These are phyloP conservation scores for Hyles euphorbiae DNA, from an alignment of 1,140 invertebrate species.

Conservation along the genomic window DNA sequence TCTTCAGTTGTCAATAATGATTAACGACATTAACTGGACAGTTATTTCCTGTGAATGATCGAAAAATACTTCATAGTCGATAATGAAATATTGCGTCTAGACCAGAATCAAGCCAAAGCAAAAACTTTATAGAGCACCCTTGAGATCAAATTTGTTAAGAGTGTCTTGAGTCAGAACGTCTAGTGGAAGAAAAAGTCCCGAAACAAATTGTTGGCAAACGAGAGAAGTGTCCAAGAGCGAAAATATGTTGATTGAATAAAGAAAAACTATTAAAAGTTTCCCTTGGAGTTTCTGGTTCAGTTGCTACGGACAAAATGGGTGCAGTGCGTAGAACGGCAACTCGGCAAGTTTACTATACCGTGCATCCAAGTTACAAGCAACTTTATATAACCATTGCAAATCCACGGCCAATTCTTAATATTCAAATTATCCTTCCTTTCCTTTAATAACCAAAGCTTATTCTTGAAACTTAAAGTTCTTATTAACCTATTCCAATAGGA, in stretches of 20 bases:
- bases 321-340: constrained; percentile 44
- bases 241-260: constrained; percentile 76
- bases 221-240: constrained; percentile 67
- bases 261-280: constrained; percentile 74
- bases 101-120: constrained; percentile 40
- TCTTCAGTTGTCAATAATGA: too few species aligned
- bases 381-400: too few species aligned
- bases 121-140: constrained; percentile 58
- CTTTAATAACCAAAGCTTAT: too few species aligned
- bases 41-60: constrained; percentile 14
- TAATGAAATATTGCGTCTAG: constrained; percentile 60
- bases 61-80: constrained; percentile 24
- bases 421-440: too few species aligned
- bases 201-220: constrained; percentile 73
- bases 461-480: too few species aligned
- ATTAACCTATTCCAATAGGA: too few species aligned
- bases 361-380: neutral
- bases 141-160: constrained; percentile 62
- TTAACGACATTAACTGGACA: constrained; percentile 1
- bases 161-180: constrained; percentile 46
- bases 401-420: too few species aligned
- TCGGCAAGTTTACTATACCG: constrained; percentile 16
- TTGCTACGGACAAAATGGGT: constrained; percentile 45
- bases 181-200: constrained; percentile 45
- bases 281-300: constrained; percentile 54